Evolutionary conservation across 2,888 invertebrate species (phyloP), one percentile per base, ranked within the genome.

Genomic region (Calameuta pallipes): DNA sequence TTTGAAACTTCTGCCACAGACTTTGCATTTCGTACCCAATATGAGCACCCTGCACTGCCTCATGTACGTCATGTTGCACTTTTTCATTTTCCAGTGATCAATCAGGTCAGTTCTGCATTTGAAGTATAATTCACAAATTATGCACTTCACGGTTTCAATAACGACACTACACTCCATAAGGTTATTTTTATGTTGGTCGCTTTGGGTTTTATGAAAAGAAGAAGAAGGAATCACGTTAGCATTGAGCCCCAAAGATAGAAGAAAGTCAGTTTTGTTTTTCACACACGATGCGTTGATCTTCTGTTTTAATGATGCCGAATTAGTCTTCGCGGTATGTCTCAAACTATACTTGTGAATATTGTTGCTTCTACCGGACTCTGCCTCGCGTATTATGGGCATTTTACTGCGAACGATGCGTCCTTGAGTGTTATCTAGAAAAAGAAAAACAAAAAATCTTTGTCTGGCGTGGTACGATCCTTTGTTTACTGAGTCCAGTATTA

Each of bases 41-140:
- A 89, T 84, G 37, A 83, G 80, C 0, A 89, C 88, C 4, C 84
- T 80, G 69, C 89, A 88, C 13, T 86, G 80, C 33, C 71, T 71
- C 71, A 71, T 71, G 71, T 34, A 71, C 71, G 13, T 33, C 71
- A 31, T 71, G 13, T 71, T 71, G 71, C 33, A 71, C 33, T 4
- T 33, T 23, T 31, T 11, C 71, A 71, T 71, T 56, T 56, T 56
- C 56, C 56, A 56, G 74, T 87, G 87, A 1, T 75, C 4, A n/a
- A 79, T 69, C 4, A 88, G 34, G 41, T 89, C 88, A 1, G 76
- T 84, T 56, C 79, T 73, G 35, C 88, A 90, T 75, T 89, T 89
- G 68, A 89, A 88, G 9, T 69, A 75, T 69, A 76, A 79, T 12
- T 82, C 78, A 76, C 89, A 89, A 37, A 83, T 35, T 6, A 77